A percentile compares a stretch with the other conserved stretches of the same genome.
Conservation (phyloP, 2,113 vertebrate species). For the rabbit (Oryctolagus cuniculus) region mOryCun1.1 NC_091452.1:21771001-21771500, state of each 20-base stretch:
- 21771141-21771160: conserved; percentile 16
- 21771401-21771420: conserved; percentile 66
- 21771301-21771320: conserved; percentile 68
- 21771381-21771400: conserved; percentile 53
- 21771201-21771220: conserved; percentile 56
- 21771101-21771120: conserved; percentile 31
- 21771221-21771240: conserved; percentile 65
- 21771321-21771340: conserved; percentile 70
- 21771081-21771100: conserved; percentile 74
- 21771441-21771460: conserved; percentile 63
- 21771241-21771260: conserved; percentile 72
- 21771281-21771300: conserved; percentile 68
- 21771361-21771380: conserved; percentile 29
- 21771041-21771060: conserved; percentile 72
- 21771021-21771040: conserved; percentile 70
- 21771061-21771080: conserved; percentile 78
- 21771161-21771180: conserved; percentile 54
- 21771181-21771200: conserved; percentile 42
- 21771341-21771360: conserved; percentile 73
- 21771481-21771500: not conserved
- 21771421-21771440: conserved; percentile 68
- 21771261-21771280: conserved; percentile 65
- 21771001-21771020: conserved; percentile 60
- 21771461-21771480: not conserved
- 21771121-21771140: conserved; percentile 66